Evolutionary conservation across 2,888 invertebrate genomes (phyloP).

Genomic region (Tenthredo notha): DNA sequence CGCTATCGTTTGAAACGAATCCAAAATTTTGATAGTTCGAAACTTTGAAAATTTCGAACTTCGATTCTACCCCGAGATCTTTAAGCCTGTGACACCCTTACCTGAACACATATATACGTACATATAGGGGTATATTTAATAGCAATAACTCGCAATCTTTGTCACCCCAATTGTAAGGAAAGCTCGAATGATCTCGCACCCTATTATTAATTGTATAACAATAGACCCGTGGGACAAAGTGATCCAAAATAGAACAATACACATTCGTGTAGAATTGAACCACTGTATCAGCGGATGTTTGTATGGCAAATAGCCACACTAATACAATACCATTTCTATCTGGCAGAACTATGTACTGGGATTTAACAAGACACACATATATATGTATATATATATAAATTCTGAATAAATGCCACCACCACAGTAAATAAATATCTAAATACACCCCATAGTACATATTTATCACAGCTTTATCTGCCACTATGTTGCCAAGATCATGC

Average conservation of each 20-base stretch:
- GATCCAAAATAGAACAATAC: constrained; percentile 8
- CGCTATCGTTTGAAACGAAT: not conserved
- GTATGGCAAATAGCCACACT: constrained; percentile 1
- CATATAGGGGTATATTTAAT: constrained; percentile 48
- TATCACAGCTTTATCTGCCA: constrained; percentile 2
- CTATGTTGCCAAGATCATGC: not conserved
- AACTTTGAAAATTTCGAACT: not conserved
- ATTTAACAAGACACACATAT: not conserved
- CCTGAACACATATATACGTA: not conserved
- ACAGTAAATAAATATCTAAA: not conserved
- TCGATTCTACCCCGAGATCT: too few species aligned
- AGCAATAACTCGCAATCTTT: constrained; percentile 52
- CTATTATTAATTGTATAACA: constrained; percentile 64
- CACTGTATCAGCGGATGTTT: not conserved
- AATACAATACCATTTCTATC: not conserved
- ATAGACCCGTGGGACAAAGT: constrained; percentile 72
- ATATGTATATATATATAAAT: not conserved
- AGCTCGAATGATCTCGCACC: constrained; percentile 45
- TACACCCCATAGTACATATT: not conserved
- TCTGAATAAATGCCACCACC: not conserved
- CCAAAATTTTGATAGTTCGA: too few species aligned
- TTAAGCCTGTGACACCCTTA: not conserved
- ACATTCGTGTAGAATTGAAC: not conserved
- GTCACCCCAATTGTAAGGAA: constrained; percentile 30
- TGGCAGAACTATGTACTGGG: not conserved